Base-by-base conservation (phyloP, 2,888 invertebrate genomes). In the Pimpla rufipes region DNA sequence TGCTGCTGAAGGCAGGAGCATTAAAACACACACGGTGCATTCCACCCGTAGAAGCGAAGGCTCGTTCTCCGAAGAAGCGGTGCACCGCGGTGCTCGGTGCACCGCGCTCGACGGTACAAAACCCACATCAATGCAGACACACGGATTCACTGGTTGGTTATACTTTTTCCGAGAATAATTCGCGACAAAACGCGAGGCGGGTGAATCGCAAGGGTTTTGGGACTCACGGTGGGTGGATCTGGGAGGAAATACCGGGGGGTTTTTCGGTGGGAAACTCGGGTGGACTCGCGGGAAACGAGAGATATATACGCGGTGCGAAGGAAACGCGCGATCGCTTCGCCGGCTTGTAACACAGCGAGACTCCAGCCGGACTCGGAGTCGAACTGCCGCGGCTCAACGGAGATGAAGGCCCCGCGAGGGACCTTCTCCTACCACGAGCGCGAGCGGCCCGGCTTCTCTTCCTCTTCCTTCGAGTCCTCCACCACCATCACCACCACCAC, bases 391-490 rank as follows among this genome's bases (percentile, higher is more conserved):
- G 68, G 87, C 88, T 86, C 87, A 5, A 29, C 76, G 83, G 85
- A 89, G 91, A 90, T 88, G 88, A 88, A 84, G 89, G 88, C 90
- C 90, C 78, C 82, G 84, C 82, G 77, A 80, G 62, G 67, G 80
- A 76, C 80, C 81, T 85, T 79, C 80, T 74, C 83, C 77, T 79
- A 52, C 85, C 77, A 73, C 47, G 42, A 59, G 62, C n/a, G 37
- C 79, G 76, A 74, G 75, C 70, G 23, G 29, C 47, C 1, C 7
- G 47, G 13, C 29, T 29, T 29, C 23, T 62, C 62, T 62, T 81
- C 78, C 83, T 85, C 84, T 84, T 86, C 85, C 77, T 80, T 83
- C 45, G 64, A 80, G 29, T 29, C 29, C 29, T 55, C 64, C 77
- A 77, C 59, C 62, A 35, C 79, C 77, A 77, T 52, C 62, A 35